A percentile compares a stretch with the other conserved stretches of the same genome.
Conservation (phyloP, 1,140 invertebrate species). For the Watersipora subatra region DNA sequence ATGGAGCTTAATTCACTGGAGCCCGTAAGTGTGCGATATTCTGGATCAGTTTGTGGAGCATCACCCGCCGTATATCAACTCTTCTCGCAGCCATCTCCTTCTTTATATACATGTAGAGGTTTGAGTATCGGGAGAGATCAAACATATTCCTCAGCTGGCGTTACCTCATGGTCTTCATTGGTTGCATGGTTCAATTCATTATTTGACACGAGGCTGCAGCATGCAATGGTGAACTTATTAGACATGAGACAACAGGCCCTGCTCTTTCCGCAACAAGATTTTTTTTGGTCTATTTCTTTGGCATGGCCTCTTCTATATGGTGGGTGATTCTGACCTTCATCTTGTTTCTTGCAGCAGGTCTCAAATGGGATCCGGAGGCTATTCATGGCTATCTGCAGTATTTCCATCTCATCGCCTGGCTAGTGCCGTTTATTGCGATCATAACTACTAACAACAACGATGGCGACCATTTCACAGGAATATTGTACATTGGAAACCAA, state of each 20-base stretch:
- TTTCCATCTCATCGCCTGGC: no score
- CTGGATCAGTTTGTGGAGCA: conserved; percentile 45
- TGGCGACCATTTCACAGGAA: conserved; percentile 89
- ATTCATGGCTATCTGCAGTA: conserved; percentile 94
- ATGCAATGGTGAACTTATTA: conserved; percentile 51
- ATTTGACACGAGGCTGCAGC: conserved; percentile 75
- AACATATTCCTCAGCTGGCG: conserved; percentile 94
- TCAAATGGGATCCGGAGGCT: conserved; percentile 98
- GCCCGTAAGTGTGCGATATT: conserved; percentile 74
- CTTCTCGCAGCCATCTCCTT: conserved; percentile 68
- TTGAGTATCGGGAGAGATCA: conserved; percentile 70
- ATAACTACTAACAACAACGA: conserved; percentile 87
- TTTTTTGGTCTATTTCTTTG: conserved; percentile 93
- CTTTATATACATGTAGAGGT: no score
- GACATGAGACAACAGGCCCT: no score
- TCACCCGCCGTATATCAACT: conserved; percentile 44
- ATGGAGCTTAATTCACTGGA: conserved; percentile 67
- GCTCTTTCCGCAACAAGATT: conserved; percentile 87
- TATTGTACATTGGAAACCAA: no score
- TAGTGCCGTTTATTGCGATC: conserved; percentile 78
- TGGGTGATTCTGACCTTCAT: conserved; percentile 93
- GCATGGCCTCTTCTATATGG: conserved; percentile 94
- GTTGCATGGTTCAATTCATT: conserved; percentile 70
- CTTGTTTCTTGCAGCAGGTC: conserved; percentile 91
- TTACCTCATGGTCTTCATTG: conserved; percentile 84